Evolutionary conservation across 2,888 invertebrate species (phyloP), one percentile per base, ranked within the genome.

Genomic region (Rhamnusium bicolor): DNA sequence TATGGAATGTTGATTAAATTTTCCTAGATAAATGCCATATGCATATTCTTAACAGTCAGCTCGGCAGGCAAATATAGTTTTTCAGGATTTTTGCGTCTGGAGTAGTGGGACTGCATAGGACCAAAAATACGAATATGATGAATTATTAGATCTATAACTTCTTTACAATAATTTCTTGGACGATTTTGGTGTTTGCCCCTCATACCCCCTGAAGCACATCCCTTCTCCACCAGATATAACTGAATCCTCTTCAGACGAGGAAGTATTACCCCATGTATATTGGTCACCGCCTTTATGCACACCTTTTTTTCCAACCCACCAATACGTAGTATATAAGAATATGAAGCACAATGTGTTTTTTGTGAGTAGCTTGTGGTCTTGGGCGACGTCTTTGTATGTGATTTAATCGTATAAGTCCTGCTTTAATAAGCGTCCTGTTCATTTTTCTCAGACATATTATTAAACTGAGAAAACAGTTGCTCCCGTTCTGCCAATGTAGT

Each of bases 91-190:
- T 32, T 32, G 1, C 60, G 32, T 18, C 32, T 32, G 2, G 60
- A 60, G 29, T 60, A 60, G 32, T 60, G 60, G 6, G 60, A 60
- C 32, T 60, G 60, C 32, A 27, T 40, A 14, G 60, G 60, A 12
- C 2, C 0, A 29, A 60, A 60, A 32, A 16, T n/a, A 32, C 18
- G 14, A 16, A 60, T 32, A 60, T 60, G 60, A 5, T 56, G 24
- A 32, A 27, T 60, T 60, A 60, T 60, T 32, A 60, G n/a, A 60
- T 1, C 2, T 1, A 40, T 40, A 32, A 40, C 18, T 60, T 29
- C 60, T 32, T 32, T n/a, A 32, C 16, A 12, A 18, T 60, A 60
- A 7, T 32, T 60, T 60, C 32, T 27, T 7, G 60, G 60, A 6
- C 16, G 24, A 4, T 40, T 14, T 1, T 2, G 3, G 16, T 60